phyloP scores from a whole-genome alignment of 2,888 invertebrate genomes.

The Oxyscelio sp. region DNA sequence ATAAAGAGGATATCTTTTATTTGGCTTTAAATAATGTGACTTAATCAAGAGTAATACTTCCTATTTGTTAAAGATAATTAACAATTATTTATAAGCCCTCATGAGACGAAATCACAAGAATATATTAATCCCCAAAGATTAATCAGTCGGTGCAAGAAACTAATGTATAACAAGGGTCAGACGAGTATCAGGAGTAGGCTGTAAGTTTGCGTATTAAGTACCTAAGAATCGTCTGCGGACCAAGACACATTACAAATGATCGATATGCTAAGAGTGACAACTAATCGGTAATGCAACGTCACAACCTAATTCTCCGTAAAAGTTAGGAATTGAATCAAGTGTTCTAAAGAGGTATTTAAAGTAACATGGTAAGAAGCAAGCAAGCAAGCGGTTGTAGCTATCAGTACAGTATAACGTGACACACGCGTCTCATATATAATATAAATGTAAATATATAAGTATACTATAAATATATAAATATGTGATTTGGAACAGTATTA shows the following conservation, averaged over 20 bases:
- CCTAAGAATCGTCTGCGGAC: conserved; percentile 15
- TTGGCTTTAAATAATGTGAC: background rate
- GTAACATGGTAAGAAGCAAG: conserved; percentile 79
- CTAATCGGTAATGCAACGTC: conserved; percentile 37
- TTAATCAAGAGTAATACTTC: background rate
- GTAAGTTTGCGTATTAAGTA: conserved; percentile 34
- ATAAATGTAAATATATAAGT: conserved; percentile 32
- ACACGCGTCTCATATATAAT: conserved; percentile 58
- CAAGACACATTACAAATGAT: conserved; percentile 26
- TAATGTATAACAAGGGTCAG: conserved; percentile 42
- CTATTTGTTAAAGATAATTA: background rate
- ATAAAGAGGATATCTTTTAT: too few species aligned
- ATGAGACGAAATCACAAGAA: conserved; percentile 10
- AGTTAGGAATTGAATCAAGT: conserved; percentile 3
- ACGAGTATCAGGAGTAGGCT: conserved; percentile 15
- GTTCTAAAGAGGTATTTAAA: conserved; percentile 20
- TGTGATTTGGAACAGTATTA: background rate
- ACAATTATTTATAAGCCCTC: background rate
- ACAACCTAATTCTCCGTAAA: conserved; percentile 14
- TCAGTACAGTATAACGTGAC: conserved; percentile 79
- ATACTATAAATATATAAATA: conserved; percentile 5
- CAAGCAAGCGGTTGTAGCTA: conserved; percentile 85
- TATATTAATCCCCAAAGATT: conserved; percentile 42
- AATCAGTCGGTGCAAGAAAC: conserved; percentile 57
- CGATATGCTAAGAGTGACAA: conserved; percentile 11